Percentiles rank a stretch among this genome's conserved stretches.
Conservation (phyloP, 2,888 invertebrate genomes). For the Lepidocyrtoides sp. region DNA sequence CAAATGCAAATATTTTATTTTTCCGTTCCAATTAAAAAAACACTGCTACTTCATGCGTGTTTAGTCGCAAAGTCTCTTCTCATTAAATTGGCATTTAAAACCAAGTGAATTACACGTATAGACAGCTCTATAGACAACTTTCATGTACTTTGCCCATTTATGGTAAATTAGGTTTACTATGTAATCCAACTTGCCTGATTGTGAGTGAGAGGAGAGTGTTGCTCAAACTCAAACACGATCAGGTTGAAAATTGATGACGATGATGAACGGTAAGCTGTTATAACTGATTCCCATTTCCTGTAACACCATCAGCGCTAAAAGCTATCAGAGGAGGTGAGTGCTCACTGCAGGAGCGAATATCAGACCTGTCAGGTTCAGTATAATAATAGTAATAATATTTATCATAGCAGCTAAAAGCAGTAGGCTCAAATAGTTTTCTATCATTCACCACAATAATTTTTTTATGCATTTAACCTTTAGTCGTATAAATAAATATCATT, state of each 20-base stretch:
- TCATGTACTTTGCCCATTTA: background rate
- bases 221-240: background rate
- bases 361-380: background rate
- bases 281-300: slow-evolving; percentile 33
- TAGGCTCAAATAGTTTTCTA: background rate
- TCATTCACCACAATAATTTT: background rate
- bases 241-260: background rate
- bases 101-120: too few relatives aligned
- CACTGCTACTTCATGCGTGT: background rate
- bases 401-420: background rate
- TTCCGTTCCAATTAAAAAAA: background rate
- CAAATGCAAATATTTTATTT: background rate
- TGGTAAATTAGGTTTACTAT: slow-evolving; percentile 8
- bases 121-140: too few relatives aligned
- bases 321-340: background rate
- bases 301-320: slow-evolving; percentile 26
- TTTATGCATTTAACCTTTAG: background rate
- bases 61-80: background rate
- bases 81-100: too few relatives aligned
- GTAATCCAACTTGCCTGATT: background rate
- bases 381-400: background rate
- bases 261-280: slow-evolving; percentile 4
- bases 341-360: background rate
- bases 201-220: background rate
- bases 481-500: slow-evolving; percentile 5